These are phyloP conservation scores for Psix sp. DNA, from an alignment of 1,140 invertebrate species.

Conservation along the genomic window DNA sequence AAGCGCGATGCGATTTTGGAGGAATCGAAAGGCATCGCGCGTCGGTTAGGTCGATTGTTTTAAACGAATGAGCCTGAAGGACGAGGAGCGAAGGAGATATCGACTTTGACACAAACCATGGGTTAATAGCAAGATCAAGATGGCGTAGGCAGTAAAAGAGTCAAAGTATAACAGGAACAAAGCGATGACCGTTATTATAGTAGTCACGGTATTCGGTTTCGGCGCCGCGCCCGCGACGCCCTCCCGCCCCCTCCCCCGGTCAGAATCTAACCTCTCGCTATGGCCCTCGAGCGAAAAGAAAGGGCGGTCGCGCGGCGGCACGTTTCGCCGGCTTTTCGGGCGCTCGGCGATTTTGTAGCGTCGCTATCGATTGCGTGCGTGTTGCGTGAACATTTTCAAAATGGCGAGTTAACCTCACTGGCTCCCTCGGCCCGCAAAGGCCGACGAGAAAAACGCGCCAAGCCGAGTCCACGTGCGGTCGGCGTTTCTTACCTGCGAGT, in stretches of 20 bases:
- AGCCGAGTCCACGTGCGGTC: neutral
- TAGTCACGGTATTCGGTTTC: no score
- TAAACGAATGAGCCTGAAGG: no score
- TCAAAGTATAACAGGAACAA: slow-evolving; percentile 19
- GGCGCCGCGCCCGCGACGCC: neutral
- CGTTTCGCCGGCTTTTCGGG: slow-evolving; percentile 9
- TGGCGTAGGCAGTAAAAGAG: slow-evolving; percentile 27
- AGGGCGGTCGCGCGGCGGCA: no score
- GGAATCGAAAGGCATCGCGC: no score
- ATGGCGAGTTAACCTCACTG: slow-evolving; percentile 65
- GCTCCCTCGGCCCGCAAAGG: neutral
- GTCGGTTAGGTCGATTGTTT: no score
- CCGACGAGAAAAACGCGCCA: neutral
- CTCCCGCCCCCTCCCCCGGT: neutral
- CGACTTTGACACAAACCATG: neutral
- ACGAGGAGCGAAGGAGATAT: no score
- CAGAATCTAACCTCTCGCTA: neutral
- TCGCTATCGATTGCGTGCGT: slow-evolving; percentile 70
- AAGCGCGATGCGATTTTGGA: no score
- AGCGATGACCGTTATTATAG: slow-evolving; percentile 1
- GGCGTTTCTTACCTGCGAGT: no score
- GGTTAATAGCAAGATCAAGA: slow-evolving; percentile 8
- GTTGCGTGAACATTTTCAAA: slow-evolving; percentile 72
- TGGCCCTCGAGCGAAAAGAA: neutral
- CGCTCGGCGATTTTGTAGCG: slow-evolving; percentile 7